phyloP scores from a whole-genome alignment of 2,113 vertebrate species.

The Psophia crepitans region DNA sequence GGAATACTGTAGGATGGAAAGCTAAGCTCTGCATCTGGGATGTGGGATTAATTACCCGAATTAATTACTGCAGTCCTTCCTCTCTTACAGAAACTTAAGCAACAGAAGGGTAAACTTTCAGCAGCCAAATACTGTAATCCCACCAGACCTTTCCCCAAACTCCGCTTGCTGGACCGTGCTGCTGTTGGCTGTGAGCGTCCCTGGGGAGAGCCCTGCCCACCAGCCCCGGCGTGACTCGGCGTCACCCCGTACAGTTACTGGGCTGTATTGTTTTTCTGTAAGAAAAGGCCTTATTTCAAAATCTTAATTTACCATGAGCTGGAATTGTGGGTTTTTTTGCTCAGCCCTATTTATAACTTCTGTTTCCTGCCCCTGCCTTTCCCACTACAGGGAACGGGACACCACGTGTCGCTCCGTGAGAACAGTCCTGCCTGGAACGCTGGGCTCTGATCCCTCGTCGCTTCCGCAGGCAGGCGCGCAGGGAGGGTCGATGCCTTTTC shows the following conservation, averaged over 20 bases:
- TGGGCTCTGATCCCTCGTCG: accelerated
- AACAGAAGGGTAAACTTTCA: background rate
- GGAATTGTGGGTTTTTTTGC: background rate
- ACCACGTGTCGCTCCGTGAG: background rate
- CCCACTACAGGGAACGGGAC: background rate
- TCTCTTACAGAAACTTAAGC: background rate
- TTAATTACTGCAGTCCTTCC: background rate
- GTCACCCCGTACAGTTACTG: background rate
- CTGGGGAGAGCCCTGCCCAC: background rate
- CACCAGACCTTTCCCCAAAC: background rate
- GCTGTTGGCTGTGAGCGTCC: background rate
- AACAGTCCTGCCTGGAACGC: accelerated
- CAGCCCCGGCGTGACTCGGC: background rate
- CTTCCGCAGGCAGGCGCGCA: accelerated
- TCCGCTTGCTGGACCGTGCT: accelerated
- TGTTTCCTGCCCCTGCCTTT: background rate
- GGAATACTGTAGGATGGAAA: background rate
- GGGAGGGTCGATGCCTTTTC: background rate
- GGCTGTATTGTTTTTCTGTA: background rate
- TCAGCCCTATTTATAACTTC: background rate
- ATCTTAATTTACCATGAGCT: background rate
- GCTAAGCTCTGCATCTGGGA: background rate
- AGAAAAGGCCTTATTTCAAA: background rate
- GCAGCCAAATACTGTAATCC: background rate
- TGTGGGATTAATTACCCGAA: background rate